Evolutionary conservation across 2,113 vertebrate species (phyloP), one percentile per base, ranked within the genome.

Genomic region (Montifringilla adamsi): DNA sequence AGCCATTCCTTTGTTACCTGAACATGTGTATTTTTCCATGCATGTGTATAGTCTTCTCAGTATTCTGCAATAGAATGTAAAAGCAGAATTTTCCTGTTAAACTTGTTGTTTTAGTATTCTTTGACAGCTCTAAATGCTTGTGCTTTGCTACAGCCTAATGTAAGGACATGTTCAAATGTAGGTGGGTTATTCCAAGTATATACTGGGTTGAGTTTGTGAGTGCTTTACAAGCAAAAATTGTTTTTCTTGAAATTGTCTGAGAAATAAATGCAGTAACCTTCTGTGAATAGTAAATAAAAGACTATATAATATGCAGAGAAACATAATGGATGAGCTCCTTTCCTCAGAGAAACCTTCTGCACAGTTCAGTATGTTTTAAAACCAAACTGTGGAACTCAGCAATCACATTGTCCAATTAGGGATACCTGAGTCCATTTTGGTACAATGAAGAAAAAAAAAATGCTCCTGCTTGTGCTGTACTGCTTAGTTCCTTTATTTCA

Each of bases 251-350:
- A 94, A 91, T 46, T 74, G 18, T 81, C 72, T 93, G 55, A 75
- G 59, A 89, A 77, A 89, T 53, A 84, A 80, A 67, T 33, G 15
- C 44, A 26, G 23, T 55, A 75, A 10, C 49, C 78, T 72, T 94
- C 84, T 81, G 85, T 69, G 68, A 91, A 90, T 93, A 94, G 86
- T 81, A 84, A 94, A 93, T 70, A 94, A 76, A 91, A 70, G 31
- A 46, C 56, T 85, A 31, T 77, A 47, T 46, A 60, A 47, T 52
- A 43, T 80, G 55, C 47, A 43, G 73, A 72, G 77, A 76, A 91
- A 76, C 50, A 69, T 84, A 87, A 86, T 43, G 82, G 86, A 64
- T 84, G 46, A 70, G 13, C 35, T 91, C 23, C n/a, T 67, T 72
- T 74, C 30, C 60, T 75, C 20, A 89, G 60, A 47, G 58, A 63